phyloP scores from a whole-genome alignment of 2,888 invertebrate genomes.

The Malacosoma neustria region DNA sequence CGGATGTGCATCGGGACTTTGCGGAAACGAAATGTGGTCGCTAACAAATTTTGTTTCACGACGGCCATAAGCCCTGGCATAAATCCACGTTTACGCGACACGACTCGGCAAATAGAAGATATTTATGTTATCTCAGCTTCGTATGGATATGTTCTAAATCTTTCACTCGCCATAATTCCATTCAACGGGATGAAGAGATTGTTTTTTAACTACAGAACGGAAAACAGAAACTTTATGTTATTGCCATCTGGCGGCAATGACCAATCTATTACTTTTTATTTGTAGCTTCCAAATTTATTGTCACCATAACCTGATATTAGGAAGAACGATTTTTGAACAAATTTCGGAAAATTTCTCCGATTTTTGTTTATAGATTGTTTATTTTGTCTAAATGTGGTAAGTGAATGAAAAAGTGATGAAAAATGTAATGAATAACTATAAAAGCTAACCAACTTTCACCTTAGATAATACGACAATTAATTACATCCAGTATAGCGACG shows the following conservation, averaged over 20 bases:
- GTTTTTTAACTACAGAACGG: slow-evolving; percentile 1
- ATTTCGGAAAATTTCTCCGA: too few relatives aligned
- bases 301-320: neutral
- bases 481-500: too few relatives aligned
- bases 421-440: too few relatives aligned
- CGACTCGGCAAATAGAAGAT: slow-evolving; percentile 15
- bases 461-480: too few relatives aligned
- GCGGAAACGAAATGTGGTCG: neutral
- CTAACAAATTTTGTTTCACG: slow-evolving; percentile 15
- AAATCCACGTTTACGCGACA: slow-evolving; percentile 14
- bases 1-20: neutral
- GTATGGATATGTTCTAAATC: slow-evolving; percentile 15
- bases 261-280: neutral
- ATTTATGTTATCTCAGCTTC: slow-evolving; percentile 11
- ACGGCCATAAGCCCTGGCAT: slow-evolving; percentile 10
- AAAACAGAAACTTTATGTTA: neutral
- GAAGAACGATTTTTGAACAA: neutral
- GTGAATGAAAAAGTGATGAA: too few relatives aligned
- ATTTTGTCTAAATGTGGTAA: too few relatives aligned
- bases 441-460: too few relatives aligned
- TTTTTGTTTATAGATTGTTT: too few relatives aligned
- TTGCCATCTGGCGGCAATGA: neutral
- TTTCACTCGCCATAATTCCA: slow-evolving; percentile 8
- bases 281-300: neutral
- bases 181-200: slow-evolving; percentile 12